Evolutionary conservation across 1,140 invertebrate genomes (phyloP).

Genomic region (Mya arenaria): DNA sequence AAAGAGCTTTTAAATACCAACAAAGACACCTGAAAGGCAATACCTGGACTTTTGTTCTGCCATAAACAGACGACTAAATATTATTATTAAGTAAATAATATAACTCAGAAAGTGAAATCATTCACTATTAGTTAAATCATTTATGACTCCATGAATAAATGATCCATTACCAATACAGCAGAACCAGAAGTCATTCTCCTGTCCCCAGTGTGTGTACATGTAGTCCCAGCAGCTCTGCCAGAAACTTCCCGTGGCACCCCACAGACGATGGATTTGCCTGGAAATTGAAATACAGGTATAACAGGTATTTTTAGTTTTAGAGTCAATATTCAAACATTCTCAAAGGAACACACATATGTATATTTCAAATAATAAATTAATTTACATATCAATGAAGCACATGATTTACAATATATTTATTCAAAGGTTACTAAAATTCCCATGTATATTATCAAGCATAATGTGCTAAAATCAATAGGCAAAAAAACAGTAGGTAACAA

Average conservation of each 20-base stretch:
- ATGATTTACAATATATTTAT: not conserved
- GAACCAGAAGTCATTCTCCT: slow-evolving; percentile 17
- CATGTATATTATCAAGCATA: not conserved
- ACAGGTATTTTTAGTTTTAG: not conserved
- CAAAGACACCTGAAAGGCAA: too few relatives aligned
- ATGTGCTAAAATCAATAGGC: too few relatives aligned
- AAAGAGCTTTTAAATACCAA: too few relatives aligned
- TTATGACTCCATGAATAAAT: too few relatives aligned
- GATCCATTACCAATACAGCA: not conserved
- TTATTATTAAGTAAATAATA: too few relatives aligned
- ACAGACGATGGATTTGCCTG: slow-evolving; percentile 92
- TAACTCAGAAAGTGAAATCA: too few relatives aligned
- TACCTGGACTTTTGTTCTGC: too few relatives aligned
- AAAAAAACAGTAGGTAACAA: too few relatives aligned
- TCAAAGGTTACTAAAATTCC: not conserved
- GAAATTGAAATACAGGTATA: not conserved
- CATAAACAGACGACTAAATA: too few relatives aligned
- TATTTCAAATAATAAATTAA: not conserved
- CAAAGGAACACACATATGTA: not conserved
- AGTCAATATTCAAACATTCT: not conserved
- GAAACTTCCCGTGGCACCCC: slow-evolving; percentile 92
- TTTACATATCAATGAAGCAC: not conserved
- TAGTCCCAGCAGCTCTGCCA: slow-evolving; percentile 93
- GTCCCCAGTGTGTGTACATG: slow-evolving; percentile 83
- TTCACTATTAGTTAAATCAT: too few relatives aligned